Percentiles rank a stretch among this genome's conserved stretches.
These are phyloP conservation scores for Petroica traversi DNA, from an alignment of 2,113 vertebrate species.

Conservation along the genomic window DNA sequence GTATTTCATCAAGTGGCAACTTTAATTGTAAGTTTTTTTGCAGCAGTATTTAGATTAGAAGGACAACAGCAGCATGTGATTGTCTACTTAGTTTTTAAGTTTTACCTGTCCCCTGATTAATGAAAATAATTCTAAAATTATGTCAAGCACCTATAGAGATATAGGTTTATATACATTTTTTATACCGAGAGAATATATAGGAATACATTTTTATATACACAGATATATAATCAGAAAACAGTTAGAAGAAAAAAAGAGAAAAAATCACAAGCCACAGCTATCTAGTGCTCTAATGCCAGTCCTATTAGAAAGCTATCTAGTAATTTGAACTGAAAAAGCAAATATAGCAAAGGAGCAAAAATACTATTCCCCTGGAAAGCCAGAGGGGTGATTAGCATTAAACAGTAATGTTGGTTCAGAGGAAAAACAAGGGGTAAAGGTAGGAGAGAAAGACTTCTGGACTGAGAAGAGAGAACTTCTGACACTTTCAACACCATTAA, in stretches of 20 bases:
- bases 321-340: neutral
- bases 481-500: neutral
- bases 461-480: neutral
- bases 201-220: neutral
- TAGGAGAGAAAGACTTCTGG: neutral
- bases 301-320: neutral
- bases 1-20: neutral
- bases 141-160: neutral
- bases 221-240: neutral
- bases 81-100: neutral
- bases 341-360: neutral
- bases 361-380: neutral
- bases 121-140: neutral
- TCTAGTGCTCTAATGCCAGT: neutral
- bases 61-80: neutral
- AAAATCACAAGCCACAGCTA: neutral
- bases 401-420: neutral
- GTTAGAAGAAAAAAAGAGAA: neutral
- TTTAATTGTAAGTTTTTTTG: neutral
- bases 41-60: neutral
- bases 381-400: neutral
- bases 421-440: neutral
- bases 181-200: neutral
- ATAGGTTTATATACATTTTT: neutral
- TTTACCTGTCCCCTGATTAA: neutral